Base-by-base conservation (phyloP, 2,113 vertebrate genomes). In the Oncorhynchus gorbuscha region DNA sequence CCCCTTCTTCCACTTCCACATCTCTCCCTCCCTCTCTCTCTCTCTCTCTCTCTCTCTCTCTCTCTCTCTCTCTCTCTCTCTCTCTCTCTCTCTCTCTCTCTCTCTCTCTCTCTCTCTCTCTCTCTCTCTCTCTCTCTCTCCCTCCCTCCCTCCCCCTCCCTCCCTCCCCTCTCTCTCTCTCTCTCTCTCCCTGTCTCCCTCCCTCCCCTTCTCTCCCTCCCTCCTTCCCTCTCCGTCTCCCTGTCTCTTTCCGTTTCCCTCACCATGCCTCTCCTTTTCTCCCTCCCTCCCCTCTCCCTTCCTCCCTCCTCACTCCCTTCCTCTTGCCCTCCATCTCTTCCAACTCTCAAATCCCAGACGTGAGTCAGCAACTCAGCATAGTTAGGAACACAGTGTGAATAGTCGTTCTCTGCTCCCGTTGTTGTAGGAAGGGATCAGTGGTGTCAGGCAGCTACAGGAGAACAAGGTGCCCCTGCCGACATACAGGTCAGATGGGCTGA, bases 401-500 rank as follows among this genome's bases (percentile, higher is more conserved):
- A 18, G 26, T 28, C 3, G 11, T 12, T 26, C 28, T 68, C 28
- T 32, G 32, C 30, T 20, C 32, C 18, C 18, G 18, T 32, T 39
- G 39, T 3, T 45, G 39, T 45, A 45, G 39, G 39, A 45, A 70
- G 69, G 24, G n/a, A 67, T 48, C 12, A 26, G 1, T n/a, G 22
- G 20, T 48, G 32, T 69, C 68, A 82, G 75, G 66, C 58, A 48
- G 67, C 26, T 78, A 28, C 68, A 51, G 79, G 72, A 51, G 66
- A 84, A 18, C 79, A 70, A 45, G 71, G 76, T 75, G 26, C 77
- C 74, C 75, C 65, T 79, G 79, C 62, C 71, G 74, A 45, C 39
- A 45, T n/a, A 22, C 73, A 78, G 59, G 72, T 82, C 73, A 80
- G 64, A 1, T 14, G 75, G 71, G 49, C 72, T 26, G 81, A 81